Base-by-base conservation (phyloP, 2,797 vertebrate species). In the Lithobates sylvaticus region DNA sequence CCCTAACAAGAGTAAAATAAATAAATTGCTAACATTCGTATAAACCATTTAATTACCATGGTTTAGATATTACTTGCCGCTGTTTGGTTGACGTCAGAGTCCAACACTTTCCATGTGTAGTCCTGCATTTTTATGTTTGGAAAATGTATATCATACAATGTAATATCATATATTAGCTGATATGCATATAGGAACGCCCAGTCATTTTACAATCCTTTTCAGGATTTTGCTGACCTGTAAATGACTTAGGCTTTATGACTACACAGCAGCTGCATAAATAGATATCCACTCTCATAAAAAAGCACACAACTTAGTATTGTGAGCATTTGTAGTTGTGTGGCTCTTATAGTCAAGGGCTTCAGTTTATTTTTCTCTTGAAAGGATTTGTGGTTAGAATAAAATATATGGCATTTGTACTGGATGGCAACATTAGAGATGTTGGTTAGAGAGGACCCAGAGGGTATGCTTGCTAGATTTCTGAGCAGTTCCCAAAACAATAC, bases 261-360 rank as follows among this genome's bases (percentile, higher is more conserved):
- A 44, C 23, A 67, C 32, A 76, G 84, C 84, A 86, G 84, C 84
- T 86, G 84, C 84, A 86, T 86, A 86, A 81, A 86, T 86, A 86
- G 44, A 74, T 76, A 81, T 76, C 27, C 61, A 58, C 26, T 21
- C 70, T 32, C 84, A 86, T 86, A 86, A 86, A 58, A 58, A 84
- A 85, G 65, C 26, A 64, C 32, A 72, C 34, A 72, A 42, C 69
- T 61, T 26, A 42, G 79, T 18, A 72, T 73, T n/a, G 9, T 64
- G 15, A 61, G 44, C 21, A 21, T 3, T 39, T 72, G 50, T 32
- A 26, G 79, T 58, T 23, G 27, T 58, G 34, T 26, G 54, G 26
- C 64, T 65, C 64, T 27, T 26, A 10, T 32, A 64, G 13, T 6
- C 26, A 3, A 13, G 26, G 10, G 27, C 50, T 61, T 76, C 3